Conservation (phyloP, 2,113 vertebrate species). For the Callaeas wilsoni region DNA sequence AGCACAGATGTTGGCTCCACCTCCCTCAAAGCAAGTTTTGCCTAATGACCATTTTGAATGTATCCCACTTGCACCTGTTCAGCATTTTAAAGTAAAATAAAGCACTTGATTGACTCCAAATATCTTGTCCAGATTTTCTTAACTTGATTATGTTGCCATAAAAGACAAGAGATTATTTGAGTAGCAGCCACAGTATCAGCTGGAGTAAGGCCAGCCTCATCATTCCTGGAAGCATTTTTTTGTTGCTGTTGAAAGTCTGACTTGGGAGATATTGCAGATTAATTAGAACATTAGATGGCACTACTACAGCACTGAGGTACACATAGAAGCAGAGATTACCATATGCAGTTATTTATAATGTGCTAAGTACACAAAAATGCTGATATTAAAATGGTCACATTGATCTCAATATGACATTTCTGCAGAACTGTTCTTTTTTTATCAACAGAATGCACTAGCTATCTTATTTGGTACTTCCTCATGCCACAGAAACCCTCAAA, state of each 20-base stretch:
- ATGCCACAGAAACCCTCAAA: background rate
- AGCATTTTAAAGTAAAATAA: conserved; percentile 53
- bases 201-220: conserved; percentile 37
- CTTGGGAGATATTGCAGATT: background rate
- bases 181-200: background rate
- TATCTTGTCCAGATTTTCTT: conserved; percentile 62
- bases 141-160: conserved; percentile 25
- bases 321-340: background rate
- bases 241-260: background rate
- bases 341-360: background rate
- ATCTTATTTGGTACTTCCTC: background rate
- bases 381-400: background rate
- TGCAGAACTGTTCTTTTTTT: background rate
- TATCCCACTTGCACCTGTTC: conserved; percentile 60
- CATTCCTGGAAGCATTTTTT: background rate
- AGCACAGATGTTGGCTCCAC: conserved; percentile 64
- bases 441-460: background rate
- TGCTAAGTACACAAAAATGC: background rate
- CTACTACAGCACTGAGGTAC: background rate
- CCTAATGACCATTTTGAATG: conserved; percentile 55
- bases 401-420: background rate
- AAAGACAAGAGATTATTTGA: conserved; percentile 3
- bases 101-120: conserved; percentile 39
- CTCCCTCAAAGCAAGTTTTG: conserved; percentile 52
- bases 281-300: background rate